A percentile compares a stretch with the other conserved stretches of the same genome.
Evolutionary conservation across 2,113 vertebrate genomes (phyloP).

Genomic region (Stegastes partitus): DNA sequence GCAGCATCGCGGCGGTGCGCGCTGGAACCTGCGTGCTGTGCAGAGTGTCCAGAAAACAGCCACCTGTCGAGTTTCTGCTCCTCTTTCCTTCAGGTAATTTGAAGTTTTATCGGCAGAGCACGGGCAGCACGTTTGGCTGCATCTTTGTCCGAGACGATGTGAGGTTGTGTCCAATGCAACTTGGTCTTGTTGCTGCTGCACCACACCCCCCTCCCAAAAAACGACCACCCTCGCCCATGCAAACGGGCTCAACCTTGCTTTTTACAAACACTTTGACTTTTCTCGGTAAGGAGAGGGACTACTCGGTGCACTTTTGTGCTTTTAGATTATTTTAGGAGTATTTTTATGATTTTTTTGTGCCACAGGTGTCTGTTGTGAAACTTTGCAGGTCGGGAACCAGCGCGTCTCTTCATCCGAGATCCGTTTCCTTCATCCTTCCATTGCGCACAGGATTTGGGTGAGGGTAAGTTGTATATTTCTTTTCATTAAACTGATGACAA

Average conservation of each 20-base stretch:
- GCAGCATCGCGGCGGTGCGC: slow-evolving; percentile 74
- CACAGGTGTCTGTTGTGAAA: slow-evolving; percentile 1
- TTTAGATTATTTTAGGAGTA: slow-evolving; percentile 51
- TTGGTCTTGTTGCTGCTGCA: slow-evolving; percentile 75
- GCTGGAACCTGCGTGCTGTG: slow-evolving; percentile 15
- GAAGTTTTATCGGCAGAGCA: slow-evolving; percentile 66
- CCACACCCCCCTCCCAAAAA: slow-evolving; percentile 80
- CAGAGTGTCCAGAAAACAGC: slow-evolving; percentile 46
- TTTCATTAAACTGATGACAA: background rate
- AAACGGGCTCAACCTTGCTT: slow-evolving; percentile 62
- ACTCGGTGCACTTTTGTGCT: slow-evolving; percentile 63
- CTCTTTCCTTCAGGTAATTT: slow-evolving; percentile 31
- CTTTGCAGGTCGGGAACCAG: slow-evolving; percentile 21
- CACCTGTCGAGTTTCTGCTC: slow-evolving; percentile 55
- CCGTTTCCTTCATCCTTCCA: background rate
- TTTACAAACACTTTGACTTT: slow-evolving; percentile 80
- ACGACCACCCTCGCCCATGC: slow-evolving; percentile 82
- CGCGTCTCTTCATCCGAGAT: slow-evolving; percentile 24
- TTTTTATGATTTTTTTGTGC: slow-evolving; percentile 33
- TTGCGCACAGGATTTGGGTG: background rate
- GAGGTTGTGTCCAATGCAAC: slow-evolving; percentile 74
- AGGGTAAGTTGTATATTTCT: slow-evolving; percentile 54
- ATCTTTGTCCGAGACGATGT: slow-evolving; percentile 84
- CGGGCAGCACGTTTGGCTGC: slow-evolving; percentile 72
- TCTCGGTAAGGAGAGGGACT: slow-evolving; percentile 76